These are phyloP conservation scores for Gasteruption jaculator DNA, from an alignment of 2,888 invertebrate genomes.

Conservation along the genomic window DNA sequence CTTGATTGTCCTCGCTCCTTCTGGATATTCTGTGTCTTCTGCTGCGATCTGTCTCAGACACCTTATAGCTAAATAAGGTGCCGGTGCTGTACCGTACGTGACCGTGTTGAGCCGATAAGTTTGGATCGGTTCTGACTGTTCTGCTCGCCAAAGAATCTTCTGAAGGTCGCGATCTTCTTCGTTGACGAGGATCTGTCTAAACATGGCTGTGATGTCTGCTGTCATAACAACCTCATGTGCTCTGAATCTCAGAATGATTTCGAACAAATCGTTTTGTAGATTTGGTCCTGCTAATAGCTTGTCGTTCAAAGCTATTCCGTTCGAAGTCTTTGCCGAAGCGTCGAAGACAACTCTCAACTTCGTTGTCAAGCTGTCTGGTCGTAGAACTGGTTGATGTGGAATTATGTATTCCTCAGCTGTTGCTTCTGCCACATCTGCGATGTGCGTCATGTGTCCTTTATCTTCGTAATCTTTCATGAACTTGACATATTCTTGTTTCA, in stretches of 20 bases:
- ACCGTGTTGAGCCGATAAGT: constrained; percentile 17
- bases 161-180: constrained; percentile 16
- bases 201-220: constrained; percentile 24
- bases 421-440: not conserved
- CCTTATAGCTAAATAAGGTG: constrained; percentile 21
- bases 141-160: constrained; percentile 15
- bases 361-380: constrained; percentile 15
- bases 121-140: constrained; percentile 5
- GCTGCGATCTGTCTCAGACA: constrained; percentile 15
- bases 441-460: constrained; percentile 13
- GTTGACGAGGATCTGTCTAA: constrained; percentile 16
- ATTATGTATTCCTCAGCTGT: constrained; percentile 4
- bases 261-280: constrained; percentile 17
- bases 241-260: constrained; percentile 15
- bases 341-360: constrained; percentile 23
- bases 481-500: constrained; percentile 10
- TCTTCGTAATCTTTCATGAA: constrained; percentile 16
- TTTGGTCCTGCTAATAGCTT: constrained; percentile 18
- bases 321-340: constrained; percentile 17
- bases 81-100: constrained; percentile 18
- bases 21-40: constrained; percentile 13
- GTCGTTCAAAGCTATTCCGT: constrained; percentile 19
- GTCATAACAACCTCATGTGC: constrained; percentile 12
- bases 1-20: constrained; percentile 10
- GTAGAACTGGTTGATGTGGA: constrained; percentile 22